phyloP scores from a whole-genome alignment of 2,797 vertebrate genomes.

The Choloepus didactylus region DNA sequence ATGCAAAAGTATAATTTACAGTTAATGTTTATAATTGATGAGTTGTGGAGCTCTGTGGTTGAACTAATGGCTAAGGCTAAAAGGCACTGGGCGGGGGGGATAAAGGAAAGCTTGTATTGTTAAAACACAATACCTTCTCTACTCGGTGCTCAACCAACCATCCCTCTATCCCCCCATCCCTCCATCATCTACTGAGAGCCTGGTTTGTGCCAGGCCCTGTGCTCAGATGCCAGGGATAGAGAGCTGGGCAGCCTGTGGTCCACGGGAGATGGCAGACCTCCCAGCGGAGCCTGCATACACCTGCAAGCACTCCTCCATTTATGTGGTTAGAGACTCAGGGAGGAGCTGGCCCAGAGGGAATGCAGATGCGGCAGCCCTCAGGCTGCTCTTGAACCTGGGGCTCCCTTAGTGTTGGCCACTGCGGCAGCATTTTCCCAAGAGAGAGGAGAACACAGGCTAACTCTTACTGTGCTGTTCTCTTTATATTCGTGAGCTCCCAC shows the following conservation, averaged over 20 bases:
- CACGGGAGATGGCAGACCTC: accelerated
- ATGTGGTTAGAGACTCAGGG: background rate
- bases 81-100: background rate
- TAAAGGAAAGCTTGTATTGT: background rate
- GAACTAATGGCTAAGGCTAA: background rate
- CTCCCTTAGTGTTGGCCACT: accelerated
- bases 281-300: background rate
- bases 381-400: accelerated
- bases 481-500: accelerated
- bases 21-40: conserved; percentile 70
- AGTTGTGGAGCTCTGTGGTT: conserved; percentile 46
- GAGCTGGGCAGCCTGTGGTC: accelerated
- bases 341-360: accelerated
- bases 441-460: background rate
- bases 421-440: background rate
- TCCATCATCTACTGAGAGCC: background rate
- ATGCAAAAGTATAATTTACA: conserved; percentile 69
- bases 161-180: background rate
- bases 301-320: accelerated
- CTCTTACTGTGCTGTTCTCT: background rate
- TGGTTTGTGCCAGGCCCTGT: accelerated
- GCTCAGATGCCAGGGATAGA: too few species aligned
- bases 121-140: background rate
- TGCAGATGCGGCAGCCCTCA: accelerated
- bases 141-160: background rate